These are phyloP conservation scores for Crypturellus undulatus DNA, from an alignment of 2,113 vertebrate species.

Conservation along the genomic window DNA sequence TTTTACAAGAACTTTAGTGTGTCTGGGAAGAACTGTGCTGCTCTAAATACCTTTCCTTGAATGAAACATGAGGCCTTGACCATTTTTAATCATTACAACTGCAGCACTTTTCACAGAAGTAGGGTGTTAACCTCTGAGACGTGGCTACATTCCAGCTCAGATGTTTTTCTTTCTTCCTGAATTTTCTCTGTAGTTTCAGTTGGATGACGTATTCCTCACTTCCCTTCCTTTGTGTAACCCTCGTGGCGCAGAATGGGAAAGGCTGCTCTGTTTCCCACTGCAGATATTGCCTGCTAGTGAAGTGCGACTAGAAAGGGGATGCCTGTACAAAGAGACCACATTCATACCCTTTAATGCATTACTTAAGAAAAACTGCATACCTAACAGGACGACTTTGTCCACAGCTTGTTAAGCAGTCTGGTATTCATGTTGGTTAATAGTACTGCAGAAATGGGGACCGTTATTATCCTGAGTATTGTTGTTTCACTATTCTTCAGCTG, in stretches of 20 bases:
- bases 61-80: not conserved
- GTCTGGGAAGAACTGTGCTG: not conserved
- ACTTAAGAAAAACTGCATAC: not conserved
- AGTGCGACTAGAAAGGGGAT: not conserved
- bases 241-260: constrained; percentile 41
- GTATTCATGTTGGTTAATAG: not conserved
- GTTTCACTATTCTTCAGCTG: not conserved
- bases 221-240: constrained; percentile 56
- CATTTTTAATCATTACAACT: not conserved
- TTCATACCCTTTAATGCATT: not conserved
- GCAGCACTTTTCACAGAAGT: not conserved
- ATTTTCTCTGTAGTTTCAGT: constrained; percentile 54
- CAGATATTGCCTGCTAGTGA: not conserved
- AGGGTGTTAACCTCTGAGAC: constrained; percentile 50
- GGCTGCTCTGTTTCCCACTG: constrained; percentile 36
- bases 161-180: constrained; percentile 59
- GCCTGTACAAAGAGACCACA: not conserved
- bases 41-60: not conserved
- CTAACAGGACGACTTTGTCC: not conserved
- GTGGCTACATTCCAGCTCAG: constrained; percentile 17
- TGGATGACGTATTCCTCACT: constrained; percentile 54
- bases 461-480: not conserved
- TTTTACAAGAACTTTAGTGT: not conserved
- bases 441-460: not conserved
- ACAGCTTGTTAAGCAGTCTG: not conserved